Conservation (phyloP, 1,140 invertebrate genomes). For the Ceratosolen fusciceps region DNA sequence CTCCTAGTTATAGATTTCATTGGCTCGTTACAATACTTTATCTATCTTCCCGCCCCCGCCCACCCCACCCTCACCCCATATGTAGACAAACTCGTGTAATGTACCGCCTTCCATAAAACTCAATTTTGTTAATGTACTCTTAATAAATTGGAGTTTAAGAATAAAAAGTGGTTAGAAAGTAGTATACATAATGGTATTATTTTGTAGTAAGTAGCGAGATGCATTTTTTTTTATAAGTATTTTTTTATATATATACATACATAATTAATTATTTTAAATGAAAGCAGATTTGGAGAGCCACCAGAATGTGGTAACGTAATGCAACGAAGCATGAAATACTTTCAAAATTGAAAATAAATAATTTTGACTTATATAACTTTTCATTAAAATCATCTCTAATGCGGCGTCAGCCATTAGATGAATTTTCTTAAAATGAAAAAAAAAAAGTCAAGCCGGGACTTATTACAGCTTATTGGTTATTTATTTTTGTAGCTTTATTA, state of each 20-base stretch:
- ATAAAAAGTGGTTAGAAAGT: background rate
- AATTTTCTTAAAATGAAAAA: constrained; percentile 47
- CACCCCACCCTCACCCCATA: no score
- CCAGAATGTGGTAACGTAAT: constrained; percentile 69
- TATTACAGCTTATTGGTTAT: constrained; percentile 62
- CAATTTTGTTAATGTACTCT: constrained; percentile 24
- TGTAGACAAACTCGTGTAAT: constrained; percentile 44
- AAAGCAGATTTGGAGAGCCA: constrained; percentile 68
- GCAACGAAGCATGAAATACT: constrained; percentile 68
- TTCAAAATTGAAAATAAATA: constrained; percentile 42
- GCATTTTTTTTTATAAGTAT: constrained; percentile 12
- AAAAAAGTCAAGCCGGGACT: constrained; percentile 57
- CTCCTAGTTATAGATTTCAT: constrained; percentile 41
- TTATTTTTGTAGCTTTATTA: constrained; percentile 60
- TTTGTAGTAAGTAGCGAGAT: constrained; percentile 34
- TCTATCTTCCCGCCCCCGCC: constrained; percentile 8
- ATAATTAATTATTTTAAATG: constrained; percentile 36
- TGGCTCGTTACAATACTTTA: constrained; percentile 41
- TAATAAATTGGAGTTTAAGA: constrained; percentile 13
- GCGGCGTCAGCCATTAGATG: constrained; percentile 43
- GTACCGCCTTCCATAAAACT: constrained; percentile 41
- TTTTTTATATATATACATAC: background rate
- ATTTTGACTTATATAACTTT: constrained; percentile 36
- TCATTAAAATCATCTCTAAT: constrained; percentile 38
- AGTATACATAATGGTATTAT: constrained; percentile 16